Evolutionary conservation across 2,888 invertebrate species (phyloP), one percentile per base, ranked within the genome.

Genomic region (Drosophila diplacantha): DNA sequence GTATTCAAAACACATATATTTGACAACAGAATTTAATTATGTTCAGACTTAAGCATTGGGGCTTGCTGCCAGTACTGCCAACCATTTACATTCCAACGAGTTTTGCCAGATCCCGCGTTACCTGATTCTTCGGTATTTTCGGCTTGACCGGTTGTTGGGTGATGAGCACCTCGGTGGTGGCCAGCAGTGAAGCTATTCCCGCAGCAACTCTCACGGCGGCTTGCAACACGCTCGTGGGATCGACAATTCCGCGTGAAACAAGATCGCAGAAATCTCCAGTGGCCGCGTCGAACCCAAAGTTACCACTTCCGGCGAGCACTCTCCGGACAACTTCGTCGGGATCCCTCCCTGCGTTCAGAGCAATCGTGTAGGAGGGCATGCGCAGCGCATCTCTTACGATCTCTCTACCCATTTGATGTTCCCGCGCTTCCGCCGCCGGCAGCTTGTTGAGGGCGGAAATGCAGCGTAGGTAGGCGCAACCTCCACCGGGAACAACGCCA

Each of bases 401-500:
- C 68, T 95, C 94, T 69, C 97, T 92, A 70, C 96, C 93, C 59
- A 84, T 78, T 26, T 83, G 84, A 77, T 84, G 52, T 5, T 89
- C 89, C 86, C 96, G 96, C 0, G 88, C 84, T 0, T 92, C 90
- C 74, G 92, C 91, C 0, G 96, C 85, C 0, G 83, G 83, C 0
- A 96, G 83, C 3, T 83, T 9, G 9, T 93, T 92, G 1, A 98
- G 90, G 0, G 89, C 89, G 11, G 93, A 91, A 62, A 95, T 91
- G 86, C 95, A 95, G 75, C 97, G 91, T 39, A 98, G 90, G 6
- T 97, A 91, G 44, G 97, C 97, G 59, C 94, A 94, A 46, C 97
- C 97, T 89, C 97, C 97, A 77, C 97, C 97, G 20, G 97, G 96
- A 68, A 98, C 97, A 86, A 98, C 96, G 60, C 97, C 98, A 89